Evolutionary conservation across 2,888 invertebrate species (phyloP).

Genomic region (Phasia obesa): DNA sequence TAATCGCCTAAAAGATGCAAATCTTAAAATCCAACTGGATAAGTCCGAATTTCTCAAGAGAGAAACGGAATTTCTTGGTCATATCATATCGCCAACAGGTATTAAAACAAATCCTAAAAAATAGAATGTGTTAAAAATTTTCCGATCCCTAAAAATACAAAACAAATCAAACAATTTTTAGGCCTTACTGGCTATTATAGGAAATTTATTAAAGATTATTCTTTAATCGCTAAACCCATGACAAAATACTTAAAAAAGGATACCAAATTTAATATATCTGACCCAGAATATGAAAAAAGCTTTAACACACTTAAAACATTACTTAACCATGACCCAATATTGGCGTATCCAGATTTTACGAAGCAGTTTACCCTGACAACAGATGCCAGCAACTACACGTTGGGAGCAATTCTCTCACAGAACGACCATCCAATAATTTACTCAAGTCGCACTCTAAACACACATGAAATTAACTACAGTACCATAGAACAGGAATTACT

Average conservation of each 20-base stretch:
- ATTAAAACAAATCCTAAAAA: neutral
- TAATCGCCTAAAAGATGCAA: neutral
- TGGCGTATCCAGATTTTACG: slow-evolving; percentile 59
- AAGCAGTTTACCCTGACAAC: slow-evolving; percentile 68
- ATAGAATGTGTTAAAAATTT: neutral
- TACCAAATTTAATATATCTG: neutral
- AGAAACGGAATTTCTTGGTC: neutral
- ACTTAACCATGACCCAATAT: slow-evolving; percentile 36
- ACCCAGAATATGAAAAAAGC: slow-evolving; percentile 32
- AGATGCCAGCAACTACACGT: slow-evolving; percentile 55
- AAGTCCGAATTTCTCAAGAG: neutral
- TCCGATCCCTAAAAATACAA: neutral
- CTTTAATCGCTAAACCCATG: slow-evolving; percentile 1
- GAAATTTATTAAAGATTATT: slow-evolving; percentile 12
- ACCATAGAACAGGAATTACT: slow-evolving; percentile 63
- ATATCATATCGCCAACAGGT: neutral
- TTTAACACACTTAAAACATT: slow-evolving; percentile 48
- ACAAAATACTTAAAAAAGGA: neutral
- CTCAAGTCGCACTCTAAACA: slow-evolving; percentile 61
- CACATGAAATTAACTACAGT: slow-evolving; percentile 52
- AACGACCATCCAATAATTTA: slow-evolving; percentile 50
- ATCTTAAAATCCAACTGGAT: neutral
- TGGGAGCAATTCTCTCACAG: slow-evolving; percentile 66
- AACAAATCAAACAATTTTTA: slow-evolving; percentile 2
- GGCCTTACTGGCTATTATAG: slow-evolving; percentile 7